These are phyloP conservation scores for Cichladusa arquata DNA, from an alignment of 2,113 vertebrate species.

Conservation along the genomic window DNA sequence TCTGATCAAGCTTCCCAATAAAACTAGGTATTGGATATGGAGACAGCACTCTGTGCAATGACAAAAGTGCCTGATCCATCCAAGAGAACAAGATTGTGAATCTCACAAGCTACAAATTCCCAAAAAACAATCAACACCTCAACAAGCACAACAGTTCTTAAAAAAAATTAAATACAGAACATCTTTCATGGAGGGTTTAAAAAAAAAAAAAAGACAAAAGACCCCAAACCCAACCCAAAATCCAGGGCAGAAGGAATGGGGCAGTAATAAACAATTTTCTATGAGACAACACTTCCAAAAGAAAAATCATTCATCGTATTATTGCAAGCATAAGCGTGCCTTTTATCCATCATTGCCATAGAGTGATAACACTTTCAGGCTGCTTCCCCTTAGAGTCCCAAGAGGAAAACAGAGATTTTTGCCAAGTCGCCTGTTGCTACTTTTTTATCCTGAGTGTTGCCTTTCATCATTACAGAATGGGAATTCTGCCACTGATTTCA, in stretches of 20 bases:
- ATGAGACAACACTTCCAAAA: not conserved
- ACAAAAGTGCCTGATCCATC: not conserved
- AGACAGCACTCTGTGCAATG: not conserved
- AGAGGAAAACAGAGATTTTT: slow-evolving; percentile 39
- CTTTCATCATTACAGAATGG: slow-evolving; percentile 53
- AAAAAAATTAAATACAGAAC: not conserved
- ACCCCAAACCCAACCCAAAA: not conserved
- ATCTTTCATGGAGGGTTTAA: not conserved
- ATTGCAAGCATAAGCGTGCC: not conserved
- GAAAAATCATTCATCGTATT: not conserved
- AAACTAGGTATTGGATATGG: not conserved
- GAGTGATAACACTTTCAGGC: not conserved
- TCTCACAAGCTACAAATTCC: not conserved
- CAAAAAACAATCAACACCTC: not conserved
- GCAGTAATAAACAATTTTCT: not conserved
- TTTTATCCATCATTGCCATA: not conserved
- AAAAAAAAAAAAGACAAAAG: not conserved
- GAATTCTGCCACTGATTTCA: slow-evolving; percentile 59
- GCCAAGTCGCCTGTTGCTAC: slow-evolving; percentile 50
- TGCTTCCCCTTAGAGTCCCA: slow-evolving; percentile 5
- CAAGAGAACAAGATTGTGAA: not conserved
- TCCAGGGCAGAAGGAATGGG: fast-evolving
- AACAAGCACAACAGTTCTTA: not conserved
- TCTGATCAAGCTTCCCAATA: not conserved
- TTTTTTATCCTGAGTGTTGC: slow-evolving; percentile 41